Conservation (phyloP, 2,797 vertebrate species). For the Pteropus rufus region DNA sequence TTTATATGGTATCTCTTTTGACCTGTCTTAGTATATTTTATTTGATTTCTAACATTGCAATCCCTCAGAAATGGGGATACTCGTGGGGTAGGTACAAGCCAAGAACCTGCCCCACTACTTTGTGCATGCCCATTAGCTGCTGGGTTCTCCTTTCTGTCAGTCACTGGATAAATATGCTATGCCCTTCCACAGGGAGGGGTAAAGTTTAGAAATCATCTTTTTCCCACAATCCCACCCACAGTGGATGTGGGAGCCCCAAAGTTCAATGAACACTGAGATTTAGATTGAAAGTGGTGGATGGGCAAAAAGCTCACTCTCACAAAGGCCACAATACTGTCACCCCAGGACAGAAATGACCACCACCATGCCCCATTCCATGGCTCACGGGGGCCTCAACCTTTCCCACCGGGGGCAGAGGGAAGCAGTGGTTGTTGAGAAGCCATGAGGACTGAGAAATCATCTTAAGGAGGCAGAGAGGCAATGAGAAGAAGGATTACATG, state of each 20-base stretch:
- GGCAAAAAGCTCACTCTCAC: not conserved
- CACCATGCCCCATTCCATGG: not conserved
- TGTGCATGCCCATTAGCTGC: not conserved
- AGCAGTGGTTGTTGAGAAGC: not conserved
- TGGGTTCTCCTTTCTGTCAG: not conserved
- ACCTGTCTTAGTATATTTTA: not conserved
- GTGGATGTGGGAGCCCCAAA: not conserved
- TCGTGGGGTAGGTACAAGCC: not conserved
- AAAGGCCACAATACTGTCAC: not conserved
- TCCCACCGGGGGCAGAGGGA: not conserved
- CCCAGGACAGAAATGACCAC: not conserved
- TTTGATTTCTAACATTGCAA: not conserved
- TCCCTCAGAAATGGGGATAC: not conserved
- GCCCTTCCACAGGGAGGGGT: not conserved
- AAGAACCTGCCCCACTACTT: not conserved
- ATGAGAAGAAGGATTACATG: not conserved
- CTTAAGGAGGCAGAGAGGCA: not conserved
- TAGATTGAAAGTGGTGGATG: not conserved
- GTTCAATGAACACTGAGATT: not conserved
- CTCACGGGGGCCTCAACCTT: not conserved
- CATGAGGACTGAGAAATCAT: not conserved
- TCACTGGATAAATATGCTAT: not conserved
- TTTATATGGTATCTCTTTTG: not conserved
- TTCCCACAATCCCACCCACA: not conserved
- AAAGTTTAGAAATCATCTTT: not conserved